Conservation (phyloP, 1,140 invertebrate species). For the Hycleus phaleratus region DNA sequence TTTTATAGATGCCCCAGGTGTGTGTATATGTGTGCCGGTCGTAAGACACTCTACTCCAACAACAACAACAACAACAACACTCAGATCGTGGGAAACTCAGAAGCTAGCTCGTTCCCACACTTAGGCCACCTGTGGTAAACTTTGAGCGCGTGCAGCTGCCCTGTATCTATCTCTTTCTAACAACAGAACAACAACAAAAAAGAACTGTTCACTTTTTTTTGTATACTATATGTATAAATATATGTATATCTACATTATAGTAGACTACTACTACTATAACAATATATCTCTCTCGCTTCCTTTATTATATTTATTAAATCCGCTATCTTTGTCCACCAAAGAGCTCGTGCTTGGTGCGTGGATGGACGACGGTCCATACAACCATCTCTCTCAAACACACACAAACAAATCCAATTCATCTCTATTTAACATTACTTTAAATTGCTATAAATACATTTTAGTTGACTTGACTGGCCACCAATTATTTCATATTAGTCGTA, state of each 20-base stretch:
- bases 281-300: neutral
- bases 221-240: neutral
- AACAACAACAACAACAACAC: constrained; percentile 19
- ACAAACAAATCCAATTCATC: neutral
- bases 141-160: constrained; percentile 36
- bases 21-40: constrained; percentile 30
- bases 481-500: no score
- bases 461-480: no score
- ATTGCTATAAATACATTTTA: neutral
- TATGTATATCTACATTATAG: neutral
- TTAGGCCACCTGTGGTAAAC: constrained; percentile 43
- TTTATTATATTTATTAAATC: constrained; percentile 1
- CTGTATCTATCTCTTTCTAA: constrained; percentile 17
- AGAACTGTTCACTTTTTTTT: neutral
- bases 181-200: neutral
- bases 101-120: constrained; percentile 51
- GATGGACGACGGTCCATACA: constrained; percentile 11
- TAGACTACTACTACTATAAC: neutral
- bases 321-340: constrained; percentile 3
- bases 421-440: neutral
- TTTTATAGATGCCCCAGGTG: constrained; percentile 50
- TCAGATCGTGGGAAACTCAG: constrained; percentile 49
- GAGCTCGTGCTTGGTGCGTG: constrained; percentile 23
- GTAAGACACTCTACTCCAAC: constrained; percentile 33
- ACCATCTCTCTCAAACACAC: neutral